Evolutionary conservation across 1,140 invertebrate genomes (phyloP), one percentile per base, ranked within the genome.

Genomic region (Cryptotermes secundus): DNA sequence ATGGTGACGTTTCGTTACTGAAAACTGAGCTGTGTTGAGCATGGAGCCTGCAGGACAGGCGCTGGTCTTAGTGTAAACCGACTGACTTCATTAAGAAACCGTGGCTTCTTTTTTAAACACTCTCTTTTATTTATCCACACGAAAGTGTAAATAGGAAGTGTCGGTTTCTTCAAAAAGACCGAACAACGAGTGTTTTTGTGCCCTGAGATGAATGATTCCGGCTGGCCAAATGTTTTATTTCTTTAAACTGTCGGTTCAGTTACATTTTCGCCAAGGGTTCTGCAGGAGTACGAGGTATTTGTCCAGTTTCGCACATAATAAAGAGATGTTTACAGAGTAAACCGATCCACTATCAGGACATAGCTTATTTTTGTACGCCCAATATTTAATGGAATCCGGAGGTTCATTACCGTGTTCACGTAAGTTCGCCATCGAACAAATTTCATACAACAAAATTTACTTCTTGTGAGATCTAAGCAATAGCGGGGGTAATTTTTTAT

Each of bases 141-240:
- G 26, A 72, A 72, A 72, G 59, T 72, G 59, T 72, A 72, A 72
- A 72, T 72, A 72, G n/a, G 59, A 72, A 72, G 26, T 72, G 59
- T 72, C 59, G 59, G 59, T 72, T 14, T 26, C 59, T 72, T 59
- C 16, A 31, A 72, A 31, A n/a, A 31, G 26, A 72, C 26, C 10
- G 26, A 31, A 72, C 59, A 72, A 72, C 59, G 31, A 4, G 4
- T 16, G 26, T 31, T 72, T 65, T 72, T 59, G 53, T 59, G 53
- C 22, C 24, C 53, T 59, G 19, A 72, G 26, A 26, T 72, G 59
- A 72, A 72, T 72, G n/a, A 72, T 72, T 14, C 59, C 59, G 59
- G 31, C 59, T 14, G 59, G 59, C 59, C n/a, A 72, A 72, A 72
- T 31, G 59, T 9, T 72, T 72, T 72, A n/a, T 72, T 72, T 72